Conservation (phyloP, 1,140 invertebrate genomes). For the Oncopeltus fasciatus region DNA sequence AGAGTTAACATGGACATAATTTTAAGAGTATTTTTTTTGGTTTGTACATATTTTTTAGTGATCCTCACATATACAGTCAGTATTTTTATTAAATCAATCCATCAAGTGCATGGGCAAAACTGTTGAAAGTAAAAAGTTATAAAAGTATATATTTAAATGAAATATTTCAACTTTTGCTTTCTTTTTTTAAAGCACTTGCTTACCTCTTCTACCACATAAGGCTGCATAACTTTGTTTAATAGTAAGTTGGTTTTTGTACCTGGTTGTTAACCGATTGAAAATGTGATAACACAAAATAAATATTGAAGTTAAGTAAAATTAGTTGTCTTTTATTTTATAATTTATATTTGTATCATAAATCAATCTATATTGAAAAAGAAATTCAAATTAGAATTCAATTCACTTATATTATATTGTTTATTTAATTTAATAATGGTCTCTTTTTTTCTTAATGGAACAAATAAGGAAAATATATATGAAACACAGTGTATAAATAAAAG, state of each 20-base stretch:
- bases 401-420: background rate
- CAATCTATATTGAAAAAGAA: background rate
- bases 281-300: background rate
- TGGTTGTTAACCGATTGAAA: background rate
- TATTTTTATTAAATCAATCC: background rate
- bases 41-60: background rate
- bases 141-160: background rate
- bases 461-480: background rate
- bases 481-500: background rate
- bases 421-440: background rate
- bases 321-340: background rate
- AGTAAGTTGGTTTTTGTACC: background rate
- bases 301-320: background rate
- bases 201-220: constrained; percentile 3
- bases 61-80: background rate
- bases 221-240: background rate
- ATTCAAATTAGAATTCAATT: background rate
- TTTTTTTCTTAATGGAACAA: background rate
- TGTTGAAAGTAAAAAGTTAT: background rate
- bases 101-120: constrained; percentile 7
- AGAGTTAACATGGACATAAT: background rate
- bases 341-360: background rate
- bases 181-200: constrained; percentile 6
- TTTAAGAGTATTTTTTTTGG: constrained; percentile 2
- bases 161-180: background rate